Evolutionary conservation across 2,113 vertebrate genomes (phyloP), one percentile per base, ranked within the genome.

Genomic region (Engystomops pustulosus): DNA sequence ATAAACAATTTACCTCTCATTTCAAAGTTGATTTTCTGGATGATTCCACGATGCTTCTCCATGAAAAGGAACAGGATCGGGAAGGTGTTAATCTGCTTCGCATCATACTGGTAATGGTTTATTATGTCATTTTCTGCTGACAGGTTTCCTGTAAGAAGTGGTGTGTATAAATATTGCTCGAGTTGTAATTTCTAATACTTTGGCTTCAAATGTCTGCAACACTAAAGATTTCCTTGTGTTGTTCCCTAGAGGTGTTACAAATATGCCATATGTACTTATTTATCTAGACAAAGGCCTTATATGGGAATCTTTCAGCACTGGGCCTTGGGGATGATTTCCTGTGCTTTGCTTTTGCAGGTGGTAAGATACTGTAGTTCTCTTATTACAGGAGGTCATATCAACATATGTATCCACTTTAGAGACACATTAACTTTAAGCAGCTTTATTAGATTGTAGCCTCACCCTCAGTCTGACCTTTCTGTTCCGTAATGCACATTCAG

Each of bases 301-400:
- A 83, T 75, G 81, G 70, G 36, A 75, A 49, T 65, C 76, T 83
- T 44, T 83, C 25, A 49, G 14, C 70, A 36, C 30, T 27, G 53
- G 70, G 36, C 41, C 81, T 23, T 44, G 81, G 41, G 55, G 55
- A 74, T 60, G 81, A 75, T 83, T 83, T 81, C 68, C 68, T 81
- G 70, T 62, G 34, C 36, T 75, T 45, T 75, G 81, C 81, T 75
- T 83, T 75, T 83, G 55, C 55, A 83, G 81, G 81, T 81, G 80
- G 69, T 45, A 75, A 51, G 70, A 62, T 45, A 62, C 38, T n/a
- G n/a, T n/a, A n/a, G 67, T 51, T 41, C 67, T 71, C 15, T 44
- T 70, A 55, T 81, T 49, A 41, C 80, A 71, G 67, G 68, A 81
- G 80, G 68, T 71, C 72, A 53, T 27, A 55, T 41, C 34, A 69